These are phyloP conservation scores for Oryzaephilus surinamensis DNA, from an alignment of 1,140 invertebrate genomes.

Conservation along the genomic window DNA sequence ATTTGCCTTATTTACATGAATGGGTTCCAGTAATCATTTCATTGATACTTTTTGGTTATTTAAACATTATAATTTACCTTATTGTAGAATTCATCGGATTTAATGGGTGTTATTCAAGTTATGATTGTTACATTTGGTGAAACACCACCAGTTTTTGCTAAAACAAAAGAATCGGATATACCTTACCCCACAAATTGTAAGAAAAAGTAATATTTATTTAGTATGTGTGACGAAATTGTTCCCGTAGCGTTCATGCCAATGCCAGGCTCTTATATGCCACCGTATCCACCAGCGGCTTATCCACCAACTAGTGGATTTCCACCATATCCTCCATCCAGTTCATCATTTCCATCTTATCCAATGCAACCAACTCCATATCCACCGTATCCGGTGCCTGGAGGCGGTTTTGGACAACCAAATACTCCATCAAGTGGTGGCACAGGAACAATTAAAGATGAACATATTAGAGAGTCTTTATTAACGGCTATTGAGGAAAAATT, in stretches of 20 bases:
- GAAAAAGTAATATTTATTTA: constrained; percentile 9
- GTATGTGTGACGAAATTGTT: constrained; percentile 2
- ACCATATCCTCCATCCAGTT: constrained; percentile 21
- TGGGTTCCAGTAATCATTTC: constrained; percentile 63
- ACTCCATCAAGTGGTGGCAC: constrained; percentile 34
- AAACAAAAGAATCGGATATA: constrained; percentile 43
- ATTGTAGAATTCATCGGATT: constrained; percentile 65
- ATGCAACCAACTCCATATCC: constrained; percentile 33
- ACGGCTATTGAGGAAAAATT: constrained; percentile 94
- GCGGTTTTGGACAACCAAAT: constrained; percentile 28
- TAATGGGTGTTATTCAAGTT: constrained; percentile 77
- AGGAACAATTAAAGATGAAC: constrained; percentile 88
- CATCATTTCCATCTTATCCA: constrained; percentile 23
- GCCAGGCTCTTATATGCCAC: constrained; percentile 37
- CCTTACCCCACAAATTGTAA: constrained; percentile 54
- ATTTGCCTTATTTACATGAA: constrained; percentile 92
- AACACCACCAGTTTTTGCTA: constrained; percentile 85
- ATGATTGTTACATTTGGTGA: constrained; percentile 93
- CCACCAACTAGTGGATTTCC: constrained; percentile 20
- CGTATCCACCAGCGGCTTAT: constrained; percentile 25
- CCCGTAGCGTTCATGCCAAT: constrained; percentile 52
- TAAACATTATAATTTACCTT: not conserved
- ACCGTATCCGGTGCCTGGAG: constrained; percentile 10
- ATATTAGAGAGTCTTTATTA: constrained; percentile 85
- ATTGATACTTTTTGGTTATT: constrained; percentile 8